Conservation (phyloP, 2,797 vertebrate species). For the Sebastes oblongus region DNA sequence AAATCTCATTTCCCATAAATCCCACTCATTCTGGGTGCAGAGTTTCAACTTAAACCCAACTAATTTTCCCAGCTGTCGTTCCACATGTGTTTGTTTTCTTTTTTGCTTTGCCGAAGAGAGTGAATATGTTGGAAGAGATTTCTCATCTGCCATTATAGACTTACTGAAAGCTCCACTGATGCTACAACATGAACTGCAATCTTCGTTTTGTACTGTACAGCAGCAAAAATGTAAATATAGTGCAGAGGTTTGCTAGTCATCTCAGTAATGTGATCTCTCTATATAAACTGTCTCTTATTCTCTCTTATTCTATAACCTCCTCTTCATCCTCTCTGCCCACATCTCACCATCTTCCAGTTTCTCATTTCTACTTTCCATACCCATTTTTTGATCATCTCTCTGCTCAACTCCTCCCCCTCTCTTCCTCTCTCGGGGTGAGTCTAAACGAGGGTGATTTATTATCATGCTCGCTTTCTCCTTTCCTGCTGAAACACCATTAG, state of each 20-base stretch:
- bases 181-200: background rate
- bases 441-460: conserved; percentile 71
- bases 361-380: background rate
- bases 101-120: background rate
- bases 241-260: background rate
- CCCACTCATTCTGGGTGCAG: background rate
- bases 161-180: conserved; percentile 2
- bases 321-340: background rate
- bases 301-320: background rate
- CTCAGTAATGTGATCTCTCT: background rate
- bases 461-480: conserved; percentile 51
- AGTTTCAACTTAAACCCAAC: background rate
- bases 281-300: background rate
- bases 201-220: background rate
- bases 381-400: conserved; percentile 31
- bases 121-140: background rate
- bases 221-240: background rate
- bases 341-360: background rate
- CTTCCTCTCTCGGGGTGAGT: conserved; percentile 34
- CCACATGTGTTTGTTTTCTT: conserved; percentile 13
- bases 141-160: conserved; percentile 13
- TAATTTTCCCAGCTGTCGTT: background rate
- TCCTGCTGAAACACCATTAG: conserved; percentile 59
- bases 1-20: background rate
- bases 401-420: conserved; percentile 7